Evolutionary conservation across 2,113 vertebrate species (phyloP).

Genomic region (Trichomycterus rosablanca): DNA sequence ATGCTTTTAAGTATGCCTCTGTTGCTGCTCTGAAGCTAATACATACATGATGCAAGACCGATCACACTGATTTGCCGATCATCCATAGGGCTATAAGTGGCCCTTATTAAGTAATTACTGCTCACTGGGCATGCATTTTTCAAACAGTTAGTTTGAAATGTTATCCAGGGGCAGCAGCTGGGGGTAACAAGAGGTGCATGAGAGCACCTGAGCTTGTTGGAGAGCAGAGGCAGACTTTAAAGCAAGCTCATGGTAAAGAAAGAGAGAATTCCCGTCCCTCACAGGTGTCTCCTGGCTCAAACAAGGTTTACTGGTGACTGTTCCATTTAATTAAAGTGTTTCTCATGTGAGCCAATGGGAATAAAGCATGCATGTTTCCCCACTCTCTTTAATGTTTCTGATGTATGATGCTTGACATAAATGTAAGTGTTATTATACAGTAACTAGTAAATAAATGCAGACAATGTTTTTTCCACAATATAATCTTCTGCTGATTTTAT

Average conservation of each 20-base stretch:
- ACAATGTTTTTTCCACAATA: too few species aligned
- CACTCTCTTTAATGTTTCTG: conserved; percentile 20
- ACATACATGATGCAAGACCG: too few species aligned
- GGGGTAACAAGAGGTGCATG: conserved; percentile 17
- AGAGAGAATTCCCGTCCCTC: conserved; percentile 32
- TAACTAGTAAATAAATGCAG: too few species aligned
- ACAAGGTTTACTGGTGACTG: neutral
- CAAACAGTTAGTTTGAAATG: conserved; percentile 68
- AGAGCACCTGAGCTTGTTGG: conserved; percentile 8
- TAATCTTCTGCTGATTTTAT: too few species aligned
- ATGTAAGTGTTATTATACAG: too few species aligned
- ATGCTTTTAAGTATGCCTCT: neutral
- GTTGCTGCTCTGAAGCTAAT: conserved; percentile 64
- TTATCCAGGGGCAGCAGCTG: conserved; percentile 53
- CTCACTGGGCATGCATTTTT: conserved; percentile 25
- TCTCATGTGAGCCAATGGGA: conserved; percentile 22
- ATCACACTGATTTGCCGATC: conserved; percentile 65
- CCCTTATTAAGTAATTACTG: conserved; percentile 71
- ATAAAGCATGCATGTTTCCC: conserved; percentile 14
- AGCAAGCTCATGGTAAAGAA: conserved; percentile 12
- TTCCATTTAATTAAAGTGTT: conserved; percentile 34
- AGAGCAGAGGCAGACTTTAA: conserved; percentile 10
- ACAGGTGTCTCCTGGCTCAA: conserved; percentile 38
- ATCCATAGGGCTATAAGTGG: conserved; percentile 54
- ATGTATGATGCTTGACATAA: conserved; percentile 2